phyloP scores from a whole-genome alignment of 2,113 vertebrate genomes.

The Phrynocephalus versicolor region DNA sequence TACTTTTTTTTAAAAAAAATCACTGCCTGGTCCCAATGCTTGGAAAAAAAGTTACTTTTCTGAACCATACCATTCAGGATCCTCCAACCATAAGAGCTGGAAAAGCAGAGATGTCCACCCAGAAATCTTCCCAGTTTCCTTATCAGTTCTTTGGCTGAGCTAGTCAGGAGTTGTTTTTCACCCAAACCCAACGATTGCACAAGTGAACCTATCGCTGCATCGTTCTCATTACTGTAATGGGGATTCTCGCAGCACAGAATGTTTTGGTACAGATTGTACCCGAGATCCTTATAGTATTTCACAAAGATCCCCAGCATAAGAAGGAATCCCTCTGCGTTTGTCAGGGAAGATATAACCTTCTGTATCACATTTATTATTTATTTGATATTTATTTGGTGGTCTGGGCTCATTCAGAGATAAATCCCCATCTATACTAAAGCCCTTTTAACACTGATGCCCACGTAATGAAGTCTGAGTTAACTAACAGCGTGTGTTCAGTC shows the following conservation, averaged over 20 bases:
- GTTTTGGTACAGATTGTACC: neutral
- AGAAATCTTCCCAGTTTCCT: neutral
- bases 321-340: neutral
- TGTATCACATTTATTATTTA: neutral
- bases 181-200: neutral
- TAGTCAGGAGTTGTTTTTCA: neutral
- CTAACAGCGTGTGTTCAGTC: neutral
- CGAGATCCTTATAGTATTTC: neutral
- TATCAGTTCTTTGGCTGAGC: neutral
- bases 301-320: neutral
- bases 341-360: conserved; percentile 5
- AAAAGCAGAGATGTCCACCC: neutral
- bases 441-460: neutral
- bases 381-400: neutral
- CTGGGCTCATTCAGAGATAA: neutral
- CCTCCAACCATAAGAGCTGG: neutral
- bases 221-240: neutral
- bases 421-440: too few relatives aligned
- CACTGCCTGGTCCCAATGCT: too few relatives aligned
- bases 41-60: neutral
- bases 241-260: neutral
- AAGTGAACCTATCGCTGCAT: neutral
- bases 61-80: neutral
- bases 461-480: neutral
- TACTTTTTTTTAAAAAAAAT: too few relatives aligned